Evolutionary conservation across 2,113 vertebrate species (phyloP), one percentile per base, ranked within the genome.

Genomic region (Podarcis muralis): DNA sequence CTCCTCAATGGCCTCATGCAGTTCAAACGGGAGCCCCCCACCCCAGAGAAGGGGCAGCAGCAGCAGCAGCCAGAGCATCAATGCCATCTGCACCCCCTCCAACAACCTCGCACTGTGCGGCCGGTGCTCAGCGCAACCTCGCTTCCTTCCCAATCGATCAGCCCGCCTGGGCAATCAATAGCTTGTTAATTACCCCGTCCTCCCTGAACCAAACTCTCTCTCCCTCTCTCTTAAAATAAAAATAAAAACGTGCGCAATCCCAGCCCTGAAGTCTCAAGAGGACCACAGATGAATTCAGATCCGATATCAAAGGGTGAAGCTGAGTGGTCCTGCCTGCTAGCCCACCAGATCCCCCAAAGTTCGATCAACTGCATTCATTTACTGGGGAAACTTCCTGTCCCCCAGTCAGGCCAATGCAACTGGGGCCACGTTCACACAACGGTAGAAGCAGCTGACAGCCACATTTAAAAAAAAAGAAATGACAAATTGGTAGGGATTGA

Each of bases 1-100:
- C 2, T 94, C 89, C 22, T 97, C 96, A 87, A 98, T 97, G 1
- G 97, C 97, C 68, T 98, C 97, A 93, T 98, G 97, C 2, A 98
- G 95, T 65, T 98, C 97, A 77, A 97, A 98, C 5, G 15, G 74
- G 35, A 22, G 4, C 79, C 83, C 86, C 62, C 23, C 30, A 16
- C 75, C 88, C 89, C 85, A 87, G 6, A 90, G 59, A 25, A 89
- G 20, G 30, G 78, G 22, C 43, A 7, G 6, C 40, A 43, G 35
- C 35, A 92, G 18, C 72, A 89, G 30, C 12, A 82, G 22, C 57
- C 84, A 66, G 22, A 78, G 25, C 8, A 48, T 43, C 57, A 89
- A 71, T 7, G 48, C 32, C 65, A 80, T 83, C 40, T 72, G 53
- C 48, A 25, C 43, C n/a, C 40, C 35, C 32, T 53, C 23, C 30